phyloP scores from a whole-genome alignment of 2,797 vertebrate species.

The Poecilia gillii region DNA sequence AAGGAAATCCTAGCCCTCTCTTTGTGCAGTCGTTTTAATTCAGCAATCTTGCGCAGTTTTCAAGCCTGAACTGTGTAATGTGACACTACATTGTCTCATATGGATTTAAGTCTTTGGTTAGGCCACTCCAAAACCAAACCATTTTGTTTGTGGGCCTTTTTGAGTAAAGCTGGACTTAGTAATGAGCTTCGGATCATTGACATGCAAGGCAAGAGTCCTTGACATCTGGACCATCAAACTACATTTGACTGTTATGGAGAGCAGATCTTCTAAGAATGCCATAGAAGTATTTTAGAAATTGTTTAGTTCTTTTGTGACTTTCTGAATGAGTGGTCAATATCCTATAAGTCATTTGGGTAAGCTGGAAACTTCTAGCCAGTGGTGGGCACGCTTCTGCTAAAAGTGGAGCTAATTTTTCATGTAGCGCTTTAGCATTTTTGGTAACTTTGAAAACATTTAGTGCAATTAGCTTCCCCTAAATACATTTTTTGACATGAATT shows the following conservation, averaged over 20 bases:
- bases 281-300: background rate
- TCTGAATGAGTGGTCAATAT: background rate
- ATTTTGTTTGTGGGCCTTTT: background rate
- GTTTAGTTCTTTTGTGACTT: background rate
- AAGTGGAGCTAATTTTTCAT: no score
- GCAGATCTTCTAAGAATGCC: background rate
- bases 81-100: background rate
- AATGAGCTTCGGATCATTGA: background rate
- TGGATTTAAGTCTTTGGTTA: background rate
- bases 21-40: background rate
- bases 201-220: background rate
- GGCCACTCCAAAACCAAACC: background rate
- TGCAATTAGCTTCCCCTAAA: no score
- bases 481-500: no score
- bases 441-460: no score
- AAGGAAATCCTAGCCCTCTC: background rate
- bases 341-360: background rate
- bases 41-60: background rate
- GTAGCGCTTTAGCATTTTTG: no score
- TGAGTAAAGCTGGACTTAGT: background rate
- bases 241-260: background rate
- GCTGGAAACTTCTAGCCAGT: background rate
- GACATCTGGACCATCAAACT: background rate
- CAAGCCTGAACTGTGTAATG: background rate
- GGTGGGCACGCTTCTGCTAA: no score